Evolutionary conservation across 2,888 invertebrate genomes (phyloP), one percentile per base, ranked within the genome.

Genomic region (Callosobruchus maculatus): DNA sequence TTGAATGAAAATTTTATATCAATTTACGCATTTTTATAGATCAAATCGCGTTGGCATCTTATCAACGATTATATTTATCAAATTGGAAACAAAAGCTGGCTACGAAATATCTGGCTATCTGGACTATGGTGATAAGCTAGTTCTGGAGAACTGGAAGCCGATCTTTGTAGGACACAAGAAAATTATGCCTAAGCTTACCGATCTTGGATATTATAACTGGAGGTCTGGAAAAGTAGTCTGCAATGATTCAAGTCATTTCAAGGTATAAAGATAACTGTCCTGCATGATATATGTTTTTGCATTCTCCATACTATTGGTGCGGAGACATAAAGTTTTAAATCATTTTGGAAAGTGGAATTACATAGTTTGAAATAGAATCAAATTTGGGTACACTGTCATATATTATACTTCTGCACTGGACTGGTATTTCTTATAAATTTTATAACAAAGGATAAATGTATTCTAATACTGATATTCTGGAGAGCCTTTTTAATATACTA

Each of bases 41-140:
- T 89, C 91, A 0, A 96, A 96, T 83, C 75, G 81, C 30, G 79
- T 82, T n/a, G 77, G 87, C 68, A 80, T 76, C 75, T 81, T 84
- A 30, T 88, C 93, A 91, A 92, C 94, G 0, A 95, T 97, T 71
- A 93, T 97, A 75, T 96, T 95, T 83, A 85, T 96, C 4, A 89
- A 94, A 9, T 90, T 91, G 83, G 89, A 89, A 75, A 93, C 92
- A 13, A 90, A 89, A 76, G 89, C 91, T 4, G 93, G 94, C 0
- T 93, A 93, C 78, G 95, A 96, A 84, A 90, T 96, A 75, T 96
- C 96, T 0, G 95, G 94, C 0, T 97, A 95, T 83, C 92, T 97
- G 30, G 97, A 97, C 85, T 96, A 92, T 84, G 91, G 90, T 0
- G 91, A 94, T 76, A 89, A 94, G 71, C 87, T 95, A 18, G 87